Evolutionary conservation across 2,113 vertebrate species (phyloP).

Genomic region (Rhodinocichla rosea): DNA sequence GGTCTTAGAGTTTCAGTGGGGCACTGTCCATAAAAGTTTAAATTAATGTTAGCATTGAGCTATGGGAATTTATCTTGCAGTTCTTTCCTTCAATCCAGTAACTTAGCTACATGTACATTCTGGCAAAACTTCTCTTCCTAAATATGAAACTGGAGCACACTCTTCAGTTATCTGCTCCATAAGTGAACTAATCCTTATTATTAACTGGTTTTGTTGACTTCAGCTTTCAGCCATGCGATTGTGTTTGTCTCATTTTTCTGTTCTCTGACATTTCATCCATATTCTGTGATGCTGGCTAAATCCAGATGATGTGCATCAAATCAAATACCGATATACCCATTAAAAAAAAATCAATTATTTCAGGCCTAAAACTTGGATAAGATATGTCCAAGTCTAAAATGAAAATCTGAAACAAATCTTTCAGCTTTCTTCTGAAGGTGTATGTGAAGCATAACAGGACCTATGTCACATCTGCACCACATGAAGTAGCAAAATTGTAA

Average conservation of each 20-base stretch:
- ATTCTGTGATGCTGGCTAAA: background rate
- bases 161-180: background rate
- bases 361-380: background rate
- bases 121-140: background rate
- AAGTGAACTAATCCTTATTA: background rate
- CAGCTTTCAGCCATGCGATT: background rate
- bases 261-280: background rate
- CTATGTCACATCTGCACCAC: background rate
- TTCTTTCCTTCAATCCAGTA: background rate
- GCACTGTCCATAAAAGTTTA: background rate
- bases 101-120: background rate
- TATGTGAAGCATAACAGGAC: background rate
- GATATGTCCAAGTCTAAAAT: background rate
- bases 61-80: background rate
- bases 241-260: conserved; percentile 1
- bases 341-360: background rate
- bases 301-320: background rate
- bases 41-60: background rate
- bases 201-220: conserved; percentile 8
- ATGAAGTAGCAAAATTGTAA: background rate
- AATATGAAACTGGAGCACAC: background rate
- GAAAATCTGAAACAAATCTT: background rate
- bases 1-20: background rate
- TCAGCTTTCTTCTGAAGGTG: background rate
- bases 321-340: background rate